phyloP scores from a whole-genome alignment of 2,113 vertebrate genomes.

The Passer montanus region DNA sequence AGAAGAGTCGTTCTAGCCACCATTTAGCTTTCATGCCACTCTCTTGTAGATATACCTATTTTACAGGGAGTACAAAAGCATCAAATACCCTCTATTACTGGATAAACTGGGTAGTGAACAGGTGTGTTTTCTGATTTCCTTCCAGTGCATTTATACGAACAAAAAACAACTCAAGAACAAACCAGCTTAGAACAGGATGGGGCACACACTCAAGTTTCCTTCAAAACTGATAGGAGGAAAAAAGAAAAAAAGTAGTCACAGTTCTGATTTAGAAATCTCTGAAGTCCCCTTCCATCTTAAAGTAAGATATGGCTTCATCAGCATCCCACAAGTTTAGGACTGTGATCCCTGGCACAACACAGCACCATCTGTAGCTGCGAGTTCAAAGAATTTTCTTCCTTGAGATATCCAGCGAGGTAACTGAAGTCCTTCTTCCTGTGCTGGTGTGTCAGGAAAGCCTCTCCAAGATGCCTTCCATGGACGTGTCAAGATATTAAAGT shows the following conservation, averaged over 20 bases:
- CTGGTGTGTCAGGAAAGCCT: not conserved
- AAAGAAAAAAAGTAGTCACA: not conserved
- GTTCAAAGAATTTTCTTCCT: not conserved
- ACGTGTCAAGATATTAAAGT: not conserved
- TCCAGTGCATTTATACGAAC: not conserved
- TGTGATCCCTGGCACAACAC: not conserved
- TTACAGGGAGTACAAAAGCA: not conserved
- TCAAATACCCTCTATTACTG: not conserved
- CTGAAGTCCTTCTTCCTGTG: not conserved
- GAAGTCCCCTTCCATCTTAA: not conserved
- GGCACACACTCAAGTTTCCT: not conserved
- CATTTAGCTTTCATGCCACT: not conserved
- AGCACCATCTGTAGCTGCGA: not conserved
- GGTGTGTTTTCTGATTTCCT: not conserved
- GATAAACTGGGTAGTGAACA: not conserved
- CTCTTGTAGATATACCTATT: not conserved
- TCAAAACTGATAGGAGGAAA: rapidly evolving
- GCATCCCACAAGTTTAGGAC: not conserved
- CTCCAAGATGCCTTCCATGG: not conserved
- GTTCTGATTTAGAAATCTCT: not conserved
- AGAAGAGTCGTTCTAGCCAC: not conserved
- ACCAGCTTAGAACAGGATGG: not conserved
- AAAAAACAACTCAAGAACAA: not conserved
- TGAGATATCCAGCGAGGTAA: not conserved
- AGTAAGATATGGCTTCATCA: not conserved